Evolutionary conservation across 2,113 vertebrate species (phyloP), one percentile per base, ranked within the genome.

Genomic region (Peromyscus leucopus): DNA sequence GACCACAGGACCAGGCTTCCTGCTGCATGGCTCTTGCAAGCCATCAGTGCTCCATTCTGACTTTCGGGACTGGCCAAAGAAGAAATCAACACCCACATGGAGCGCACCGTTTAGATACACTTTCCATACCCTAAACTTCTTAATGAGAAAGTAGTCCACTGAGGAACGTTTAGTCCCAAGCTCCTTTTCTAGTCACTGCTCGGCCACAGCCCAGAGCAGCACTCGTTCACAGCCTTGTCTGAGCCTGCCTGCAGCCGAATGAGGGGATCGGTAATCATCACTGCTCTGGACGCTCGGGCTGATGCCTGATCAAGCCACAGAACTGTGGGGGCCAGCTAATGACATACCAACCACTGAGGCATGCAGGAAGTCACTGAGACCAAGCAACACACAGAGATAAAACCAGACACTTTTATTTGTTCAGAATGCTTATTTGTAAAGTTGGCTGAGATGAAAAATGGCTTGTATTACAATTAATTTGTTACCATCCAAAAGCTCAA

Each of bases 321-420:
- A 69, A 51, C 63, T 89, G n/a, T 42, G 95, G 42, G 16, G 2
- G 19, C 28, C 65, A 79, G 24, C 39, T 91, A 94, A 42, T 83
- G n/a, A 42, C 17, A 22, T 4, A 80, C 0, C 95, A 19, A 89
- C 33, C 39, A 12, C 42, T 31, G 90, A 46, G 15, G 79, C 55
- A 91, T 7, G 1, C 36, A 22, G 55, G 46, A 87, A 94, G 63
- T 59, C 85, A 89, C n/a, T 48, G 10, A 96, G 96, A 96, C 74
- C 78, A 65, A 92, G 33, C 46, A 57, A 85, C 16, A 90, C 28
- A 61, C 51, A 72, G 91, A 96, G 94, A 91, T 91, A 82, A 95
- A 90, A 89, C 28, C 42, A 36, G 61, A 46, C 42, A 61, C 5
- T 94, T 97, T 97, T 96, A 97, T 97, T 97, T 95, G 42, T 51